These are phyloP conservation scores for Carassius gibelio DNA, from an alignment of 2,113 vertebrate species.

Conservation along the genomic window DNA sequence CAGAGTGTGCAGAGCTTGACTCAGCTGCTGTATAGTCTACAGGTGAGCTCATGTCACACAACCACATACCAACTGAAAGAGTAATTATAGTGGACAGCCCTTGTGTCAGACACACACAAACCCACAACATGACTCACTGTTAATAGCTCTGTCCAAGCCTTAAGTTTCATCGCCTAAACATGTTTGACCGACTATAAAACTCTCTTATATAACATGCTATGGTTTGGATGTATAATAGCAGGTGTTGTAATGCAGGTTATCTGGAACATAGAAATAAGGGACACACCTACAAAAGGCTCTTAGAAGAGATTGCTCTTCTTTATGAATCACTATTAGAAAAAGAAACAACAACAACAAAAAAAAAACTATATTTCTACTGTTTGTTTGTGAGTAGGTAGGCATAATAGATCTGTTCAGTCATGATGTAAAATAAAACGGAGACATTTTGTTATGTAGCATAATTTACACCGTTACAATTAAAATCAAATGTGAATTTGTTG, in stretches of 20 bases:
- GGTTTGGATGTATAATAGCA: constrained; percentile 2
- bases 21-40: constrained; percentile 89
- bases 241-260: background rate
- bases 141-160: constrained; percentile 8
- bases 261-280: background rate
- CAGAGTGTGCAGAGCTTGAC: constrained; percentile 91
- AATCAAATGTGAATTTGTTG: background rate
- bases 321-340: background rate
- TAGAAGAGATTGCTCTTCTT: background rate
- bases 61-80: constrained; percentile 13
- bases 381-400: background rate
- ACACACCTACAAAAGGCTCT: background rate
- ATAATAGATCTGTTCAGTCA: background rate
- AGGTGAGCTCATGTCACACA: constrained; percentile 78
- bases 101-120: background rate
- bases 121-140: background rate
- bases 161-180: background rate
- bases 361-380: background rate
- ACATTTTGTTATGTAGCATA: background rate
- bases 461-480: background rate
- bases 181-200: background rate
- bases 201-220: background rate
- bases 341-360: no score
- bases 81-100: constrained; percentile 34
- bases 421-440: background rate